These are phyloP conservation scores for Zapornia atra DNA, from an alignment of 2,113 vertebrate genomes.

Conservation along the genomic window DNA sequence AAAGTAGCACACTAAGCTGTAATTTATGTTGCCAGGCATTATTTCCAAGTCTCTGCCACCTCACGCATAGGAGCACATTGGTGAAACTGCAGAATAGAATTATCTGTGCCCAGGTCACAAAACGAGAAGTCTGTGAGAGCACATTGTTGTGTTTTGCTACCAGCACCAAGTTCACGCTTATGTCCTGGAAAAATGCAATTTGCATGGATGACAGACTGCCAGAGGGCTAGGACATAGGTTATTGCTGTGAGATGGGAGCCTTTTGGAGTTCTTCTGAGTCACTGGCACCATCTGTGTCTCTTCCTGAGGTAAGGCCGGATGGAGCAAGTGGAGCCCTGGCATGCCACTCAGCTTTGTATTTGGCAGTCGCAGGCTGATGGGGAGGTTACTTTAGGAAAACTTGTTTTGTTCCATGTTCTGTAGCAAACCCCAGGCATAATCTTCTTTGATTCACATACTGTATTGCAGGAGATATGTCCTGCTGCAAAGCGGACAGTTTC, in stretches of 20 bases:
- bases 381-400: neutral
- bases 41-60: neutral
- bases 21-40: neutral
- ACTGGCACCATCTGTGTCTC: conserved; percentile 61
- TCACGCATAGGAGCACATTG: neutral
- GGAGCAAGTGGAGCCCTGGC: neutral
- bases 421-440: accelerated
- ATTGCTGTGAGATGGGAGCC: conserved; percentile 26
- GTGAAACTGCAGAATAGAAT: neutral
- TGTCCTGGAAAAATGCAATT: conserved; percentile 15
- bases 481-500: neutral
- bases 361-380: accelerated
- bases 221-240: neutral
- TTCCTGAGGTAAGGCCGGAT: conserved; percentile 29
- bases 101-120: neutral
- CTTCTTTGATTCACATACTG: neutral
- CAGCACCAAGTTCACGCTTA: neutral
- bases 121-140: neutral
- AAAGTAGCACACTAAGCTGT: neutral
- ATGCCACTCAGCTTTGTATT: neutral
- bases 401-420: neutral
- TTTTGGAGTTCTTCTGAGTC: conserved; percentile 47
- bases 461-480: neutral
- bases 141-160: neutral
- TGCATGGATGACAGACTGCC: neutral